Conservation (phyloP, 2,888 invertebrate genomes). For the Drosophila silvestris region DNA sequence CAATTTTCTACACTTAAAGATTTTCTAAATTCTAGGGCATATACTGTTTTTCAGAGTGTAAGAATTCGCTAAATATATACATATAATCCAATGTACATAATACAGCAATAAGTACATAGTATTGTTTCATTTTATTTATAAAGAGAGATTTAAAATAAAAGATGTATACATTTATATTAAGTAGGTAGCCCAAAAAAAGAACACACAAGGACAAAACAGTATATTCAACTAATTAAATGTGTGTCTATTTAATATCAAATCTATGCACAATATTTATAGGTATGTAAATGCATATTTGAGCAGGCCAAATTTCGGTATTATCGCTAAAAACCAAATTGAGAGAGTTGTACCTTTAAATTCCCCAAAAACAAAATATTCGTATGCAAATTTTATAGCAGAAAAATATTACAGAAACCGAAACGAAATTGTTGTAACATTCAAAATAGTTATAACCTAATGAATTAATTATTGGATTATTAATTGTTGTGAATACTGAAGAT, state of each 20-base stretch:
- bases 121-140: background rate
- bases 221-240: slow-evolving; percentile 11
- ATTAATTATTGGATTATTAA: slow-evolving; percentile 50
- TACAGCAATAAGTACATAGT: background rate
- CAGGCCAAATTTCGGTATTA: slow-evolving; percentile 48
- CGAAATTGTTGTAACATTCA: slow-evolving; percentile 49
- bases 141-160: background rate
- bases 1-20: background rate
- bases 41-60: background rate
- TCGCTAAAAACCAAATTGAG: slow-evolving; percentile 37
- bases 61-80: background rate
- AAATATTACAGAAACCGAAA: slow-evolving; percentile 44
- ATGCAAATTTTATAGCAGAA: slow-evolving; percentile 28
- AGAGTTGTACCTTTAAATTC: slow-evolving; percentile 75
- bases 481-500: slow-evolving; percentile 41
- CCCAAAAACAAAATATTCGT: slow-evolving; percentile 28
- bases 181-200: slow-evolving; percentile 38
- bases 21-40: background rate
- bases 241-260: slow-evolving; percentile 36
- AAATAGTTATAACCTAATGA: slow-evolving; percentile 8
- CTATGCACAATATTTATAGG: slow-evolving; percentile 6
- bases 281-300: slow-evolving; percentile 2
- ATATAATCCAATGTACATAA: slow-evolving; percentile 13
- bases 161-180: slow-evolving; percentile 1
- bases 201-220: background rate